Evolutionary conservation across 2,113 vertebrate genomes (phyloP).

Genomic region (Gopherus evgoodei): DNA sequence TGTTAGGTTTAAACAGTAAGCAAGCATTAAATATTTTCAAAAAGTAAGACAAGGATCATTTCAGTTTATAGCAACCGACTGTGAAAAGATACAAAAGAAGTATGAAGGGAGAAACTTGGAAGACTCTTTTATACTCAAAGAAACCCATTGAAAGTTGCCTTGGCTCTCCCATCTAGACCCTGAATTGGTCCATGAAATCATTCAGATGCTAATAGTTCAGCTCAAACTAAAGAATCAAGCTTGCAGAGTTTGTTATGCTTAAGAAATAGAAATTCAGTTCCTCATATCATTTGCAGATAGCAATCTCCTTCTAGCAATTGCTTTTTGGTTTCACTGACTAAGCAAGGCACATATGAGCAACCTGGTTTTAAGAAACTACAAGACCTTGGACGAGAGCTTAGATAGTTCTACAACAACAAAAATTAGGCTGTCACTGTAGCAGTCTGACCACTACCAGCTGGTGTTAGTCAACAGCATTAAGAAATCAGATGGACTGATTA

Average conservation of each 20-base stretch:
- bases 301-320: not conserved
- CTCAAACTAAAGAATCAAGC: not conserved
- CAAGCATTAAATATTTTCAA: not conserved
- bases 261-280: not conserved
- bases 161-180: rapidly evolving
- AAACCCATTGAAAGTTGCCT: not conserved
- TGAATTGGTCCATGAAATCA: not conserved
- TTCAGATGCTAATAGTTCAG: not conserved
- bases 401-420: not conserved
- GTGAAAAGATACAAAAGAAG: not conserved
- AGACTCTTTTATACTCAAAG: not conserved
- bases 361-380: constrained; percentile 9
- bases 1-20: not conserved
- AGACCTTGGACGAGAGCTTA: not conserved
- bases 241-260: not conserved
- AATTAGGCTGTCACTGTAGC: not conserved
- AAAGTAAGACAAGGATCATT: not conserved
- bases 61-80: not conserved
- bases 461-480: not conserved
- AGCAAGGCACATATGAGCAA: not conserved
- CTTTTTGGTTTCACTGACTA: not conserved
- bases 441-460: not conserved
- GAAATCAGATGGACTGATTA: constrained; percentile 33
- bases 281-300: rapidly evolving
- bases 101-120: not conserved